Base-by-base conservation (phyloP, 2,888 invertebrate genomes). In the Apotomis capreana region DNA sequence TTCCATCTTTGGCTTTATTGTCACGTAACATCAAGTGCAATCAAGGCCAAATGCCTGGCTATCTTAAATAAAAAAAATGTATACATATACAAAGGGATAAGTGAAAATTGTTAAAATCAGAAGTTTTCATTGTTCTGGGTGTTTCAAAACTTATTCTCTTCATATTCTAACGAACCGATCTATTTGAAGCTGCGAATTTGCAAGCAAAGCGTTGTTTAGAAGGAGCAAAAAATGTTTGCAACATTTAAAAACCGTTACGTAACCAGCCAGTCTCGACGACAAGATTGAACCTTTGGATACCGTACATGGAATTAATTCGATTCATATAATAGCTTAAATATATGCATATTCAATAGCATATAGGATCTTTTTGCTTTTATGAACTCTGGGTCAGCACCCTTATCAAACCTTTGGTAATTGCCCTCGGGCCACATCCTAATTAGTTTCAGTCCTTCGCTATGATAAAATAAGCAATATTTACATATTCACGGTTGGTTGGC, bases 371-470 rank as follows among this genome's bases (percentile, higher is more conserved):
- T 64, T 15, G 54, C 12, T 26, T 10, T 52, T 13, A 52, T 52
- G n/a, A 15, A 26, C 26, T 36, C 46, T 62, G 49, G 61, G 61
- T 61, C 44, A 55, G 64, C 4, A 65, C 65, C 65, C 55, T 46
- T 57, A 57, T 65, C 65, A 65, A 65, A 65, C 65, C 55, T 36
- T 57, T 12, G 46, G n/a, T 57, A 65, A 65, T 57, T 65, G 65
- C 65, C 57, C 46, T 67, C 54, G 60, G 70, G 70, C 49, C 55
- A 46, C 65, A 57, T 60, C 60, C 58, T 63, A 68, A 68, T 68
- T 68, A 72, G 62, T 72, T 52, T 44, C 37, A 60, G 13, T 46
- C 59, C 59, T 59, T 12, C 59, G 40, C 40, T 59, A 55, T 61
- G 70, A 65, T 70, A 60, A 65, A 65, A 60, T 10, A 46, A 55